Evolutionary conservation across 2,113 vertebrate genomes (phyloP), one percentile per base, ranked within the genome.

Genomic region (Syngnathoides biaculeatus): DNA sequence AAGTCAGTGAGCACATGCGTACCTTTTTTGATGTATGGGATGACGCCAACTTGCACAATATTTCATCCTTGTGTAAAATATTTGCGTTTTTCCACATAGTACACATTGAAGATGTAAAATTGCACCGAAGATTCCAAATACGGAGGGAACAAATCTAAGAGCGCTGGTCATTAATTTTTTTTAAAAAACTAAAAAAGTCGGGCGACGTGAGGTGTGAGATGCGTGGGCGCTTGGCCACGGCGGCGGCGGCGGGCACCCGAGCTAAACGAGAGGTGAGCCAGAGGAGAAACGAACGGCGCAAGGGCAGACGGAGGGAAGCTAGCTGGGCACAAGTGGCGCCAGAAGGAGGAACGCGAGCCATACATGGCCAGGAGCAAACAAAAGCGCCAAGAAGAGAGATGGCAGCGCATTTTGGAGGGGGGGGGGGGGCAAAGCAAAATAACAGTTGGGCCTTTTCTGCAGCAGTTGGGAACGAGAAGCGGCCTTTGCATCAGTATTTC

Each of bases 201-300:
- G 62, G 38, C 24, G 80, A 73, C 71, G 78, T 50, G 64, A 87
- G 71, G 86, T 84, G 86, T 79, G 87, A 85, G 85, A 88, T 82
- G 82, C 81, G 87, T 88, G 87, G 86, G 87, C 86, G 87, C 83
- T 85, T 87, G 89, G 87, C 55, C 22, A 5, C 52, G 52, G 45
- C 15, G 17, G 85, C 89, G 84, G 84, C 80, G 75, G 56, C 78
- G 72, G 84, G 86, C 85, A 84, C 84, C 68, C 81, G 84, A 85
- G 84, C 87, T 89, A 88, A 89, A 90, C 85, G 85, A 90, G 87
- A 90, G 87, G 89, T 90, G 87, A 89, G 87, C 89, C 89, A 90
- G 87, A 90, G 89, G 87, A 90, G 89, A 89, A 81, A 82, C 61
- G 20, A 81, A 82, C 61, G 20, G 68, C 82, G 74, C 84, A 87